phyloP scores from a whole-genome alignment of 92 coral and sea anemone genomes.

The Phenganax stokvisi region DNA sequence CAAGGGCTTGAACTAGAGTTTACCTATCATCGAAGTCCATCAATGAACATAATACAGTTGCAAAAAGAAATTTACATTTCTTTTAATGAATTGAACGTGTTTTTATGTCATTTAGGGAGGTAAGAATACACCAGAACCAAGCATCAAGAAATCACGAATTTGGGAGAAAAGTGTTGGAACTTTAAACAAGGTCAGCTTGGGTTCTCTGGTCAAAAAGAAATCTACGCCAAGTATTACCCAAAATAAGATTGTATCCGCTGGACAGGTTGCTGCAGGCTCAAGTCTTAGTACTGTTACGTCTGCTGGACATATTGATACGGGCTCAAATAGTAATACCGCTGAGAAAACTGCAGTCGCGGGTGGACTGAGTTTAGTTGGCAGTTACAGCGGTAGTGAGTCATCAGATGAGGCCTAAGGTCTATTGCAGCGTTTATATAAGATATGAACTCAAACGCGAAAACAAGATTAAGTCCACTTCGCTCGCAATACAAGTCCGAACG shows the following conservation, averaged over 20 bases:
- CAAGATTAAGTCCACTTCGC: too few relatives aligned
- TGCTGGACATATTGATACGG: too few relatives aligned
- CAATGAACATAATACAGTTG: neutral
- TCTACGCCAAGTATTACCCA: conserved; percentile 5
- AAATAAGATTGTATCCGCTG: neutral
- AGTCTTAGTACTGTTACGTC: neutral
- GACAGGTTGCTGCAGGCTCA: conserved; percentile 1
- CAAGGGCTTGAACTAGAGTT: too few relatives aligned
- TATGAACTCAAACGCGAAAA: too few relatives aligned
- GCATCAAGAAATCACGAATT: conserved; percentile 56
- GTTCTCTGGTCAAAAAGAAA: conserved; percentile 67
- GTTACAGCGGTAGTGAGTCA: conserved; percentile 72
- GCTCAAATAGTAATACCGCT: neutral
- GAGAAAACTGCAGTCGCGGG: conserved; percentile 30
- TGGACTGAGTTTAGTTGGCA: conserved; percentile 60
- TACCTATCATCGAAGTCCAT: neutral
- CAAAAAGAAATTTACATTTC: neutral
- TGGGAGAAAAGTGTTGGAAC: conserved; percentile 68
- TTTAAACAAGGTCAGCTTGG: conserved; percentile 52
- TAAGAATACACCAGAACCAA: conserved; percentile 39
- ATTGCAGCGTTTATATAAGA: too few relatives aligned
- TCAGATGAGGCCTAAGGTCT: conserved; percentile 9
- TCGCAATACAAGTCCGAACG: too few relatives aligned
- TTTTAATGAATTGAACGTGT: neutral
- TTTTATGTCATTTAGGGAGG: conserved; percentile 20